Base-by-base conservation (phyloP, 2,888 invertebrate species). In the Cosmorhoe ocellata region DNA sequence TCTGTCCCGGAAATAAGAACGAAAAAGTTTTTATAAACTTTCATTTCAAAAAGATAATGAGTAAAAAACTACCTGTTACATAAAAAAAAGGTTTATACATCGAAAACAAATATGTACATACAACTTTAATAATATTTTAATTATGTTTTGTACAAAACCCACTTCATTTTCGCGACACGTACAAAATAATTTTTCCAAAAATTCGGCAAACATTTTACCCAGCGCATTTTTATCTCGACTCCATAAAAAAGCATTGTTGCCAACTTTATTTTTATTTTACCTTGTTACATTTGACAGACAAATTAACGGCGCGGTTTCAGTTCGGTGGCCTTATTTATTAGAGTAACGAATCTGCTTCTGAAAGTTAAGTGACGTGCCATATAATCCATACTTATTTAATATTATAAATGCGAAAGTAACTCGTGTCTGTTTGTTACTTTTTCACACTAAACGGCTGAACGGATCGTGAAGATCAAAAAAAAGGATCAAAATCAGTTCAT, bases 201-300 rank as follows among this genome's bases (percentile, higher is more conserved):
- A 36, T 45, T 36, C 32, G 6, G 27, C 31, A 51, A 27, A 37
- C 32, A 46, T 46, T 51, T 39, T 28, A 32, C 40, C 13, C 34
- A 9, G 24, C 14, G 40, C 40, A 10, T 40, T 51, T 45, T 51
- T 51, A 51, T 45, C 34, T 33, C 34, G 34, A 34, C 51, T 52
- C 42, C 46, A 43, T 48, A 43, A n/a, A n/a, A 48, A 46, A 40
- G 39, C 47, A 44, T 39, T 43, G 47, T 47, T 39, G 33, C 10
- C 31, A 42, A 43, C 47, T 52, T 52, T 14, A 18, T 34, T 44
- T 51, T 30, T 32, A 34, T 30, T 46, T n/a, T 27, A 31, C 37
- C 24, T 38, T 27, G 36, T 26, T 12, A 39, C 33, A 34, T 45
- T 46, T 22, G 9, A 9, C 22, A 27, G 27, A 37, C 27, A 37